phyloP scores from a whole-genome alignment of 2,797 vertebrate species.

The Mycteria americana region DNA sequence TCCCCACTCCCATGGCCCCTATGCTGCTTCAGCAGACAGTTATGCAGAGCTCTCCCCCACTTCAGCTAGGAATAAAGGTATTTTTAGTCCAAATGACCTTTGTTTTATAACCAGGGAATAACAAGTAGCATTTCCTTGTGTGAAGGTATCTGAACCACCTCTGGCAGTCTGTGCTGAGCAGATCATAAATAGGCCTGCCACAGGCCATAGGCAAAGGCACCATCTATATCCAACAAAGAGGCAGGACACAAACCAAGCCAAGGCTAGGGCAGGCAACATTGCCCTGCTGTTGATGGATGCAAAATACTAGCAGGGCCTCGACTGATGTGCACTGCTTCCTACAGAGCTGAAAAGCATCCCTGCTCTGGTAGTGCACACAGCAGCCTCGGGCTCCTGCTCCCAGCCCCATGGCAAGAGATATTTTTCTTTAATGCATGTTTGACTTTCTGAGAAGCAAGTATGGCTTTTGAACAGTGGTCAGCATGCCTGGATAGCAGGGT shows the following conservation, averaged over 20 bases:
- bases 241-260: neutral
- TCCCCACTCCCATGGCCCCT: neutral
- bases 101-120: constrained; percentile 22
- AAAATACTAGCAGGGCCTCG: neutral
- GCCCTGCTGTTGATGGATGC: neutral
- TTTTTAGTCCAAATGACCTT: constrained; percentile 23
- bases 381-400: neutral
- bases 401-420: neutral
- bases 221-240: neutral
- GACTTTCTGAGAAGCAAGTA: neutral
- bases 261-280: neutral
- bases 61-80: neutral
- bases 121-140: neutral
- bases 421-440: neutral
- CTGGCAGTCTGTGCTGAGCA: constrained; percentile 22
- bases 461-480: neutral
- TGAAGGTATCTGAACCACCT: constrained; percentile 29
- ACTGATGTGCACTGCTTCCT: accelerated
- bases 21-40: neutral
- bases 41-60: neutral
- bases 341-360: neutral
- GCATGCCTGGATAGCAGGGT: neutral
- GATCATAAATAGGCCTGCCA: constrained; percentile 14
- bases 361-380: neutral
- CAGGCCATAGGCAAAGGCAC: neutral